Evolutionary conservation across 2,113 vertebrate genomes (phyloP).

Genomic region (Romanogobio albipinnatus): DNA sequence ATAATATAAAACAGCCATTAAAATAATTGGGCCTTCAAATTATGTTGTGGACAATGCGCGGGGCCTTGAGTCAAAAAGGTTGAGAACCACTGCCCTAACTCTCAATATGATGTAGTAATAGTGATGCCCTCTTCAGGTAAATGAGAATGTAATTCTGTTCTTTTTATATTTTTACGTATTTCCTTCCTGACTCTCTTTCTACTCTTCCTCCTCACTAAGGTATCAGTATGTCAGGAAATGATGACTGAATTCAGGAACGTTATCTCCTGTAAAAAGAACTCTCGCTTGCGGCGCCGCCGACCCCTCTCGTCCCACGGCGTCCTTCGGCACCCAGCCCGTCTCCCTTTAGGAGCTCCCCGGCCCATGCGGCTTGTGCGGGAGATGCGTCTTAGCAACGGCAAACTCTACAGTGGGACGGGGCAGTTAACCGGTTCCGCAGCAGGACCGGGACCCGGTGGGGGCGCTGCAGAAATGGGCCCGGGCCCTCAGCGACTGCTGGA

Average conservation of each 20-base stretch:
- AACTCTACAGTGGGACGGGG: conserved; percentile 82
- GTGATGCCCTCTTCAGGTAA: neutral
- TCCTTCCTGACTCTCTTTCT: neutral
- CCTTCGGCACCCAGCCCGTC: conserved; percentile 66
- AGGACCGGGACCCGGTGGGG: conserved; percentile 51
- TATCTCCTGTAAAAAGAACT: conserved; percentile 87
- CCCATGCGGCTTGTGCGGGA: conserved; percentile 82
- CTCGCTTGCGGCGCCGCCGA: conserved; percentile 80
- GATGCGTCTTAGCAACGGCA: conserved; percentile 87
- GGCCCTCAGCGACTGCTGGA: conserved; percentile 86
- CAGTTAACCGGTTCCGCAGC: conserved; percentile 71
- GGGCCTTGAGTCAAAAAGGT: neutral
- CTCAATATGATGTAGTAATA: neutral
- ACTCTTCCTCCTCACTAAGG: conserved; percentile 68
- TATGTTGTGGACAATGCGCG: neutral
- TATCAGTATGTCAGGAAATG: conserved; percentile 92
- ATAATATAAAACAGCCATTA: neutral
- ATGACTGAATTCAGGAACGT: conserved; percentile 85
- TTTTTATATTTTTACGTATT: neutral
- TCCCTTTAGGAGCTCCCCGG: conserved; percentile 67
- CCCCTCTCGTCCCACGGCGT: conserved; percentile 69
- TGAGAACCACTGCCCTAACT: neutral
- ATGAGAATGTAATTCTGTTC: neutral
- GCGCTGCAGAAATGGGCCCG: conserved; percentile 70
- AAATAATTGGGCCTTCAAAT: neutral